Evolutionary conservation across 2,888 invertebrate species (phyloP).

Genomic region (Zygaena filipendulae): DNA sequence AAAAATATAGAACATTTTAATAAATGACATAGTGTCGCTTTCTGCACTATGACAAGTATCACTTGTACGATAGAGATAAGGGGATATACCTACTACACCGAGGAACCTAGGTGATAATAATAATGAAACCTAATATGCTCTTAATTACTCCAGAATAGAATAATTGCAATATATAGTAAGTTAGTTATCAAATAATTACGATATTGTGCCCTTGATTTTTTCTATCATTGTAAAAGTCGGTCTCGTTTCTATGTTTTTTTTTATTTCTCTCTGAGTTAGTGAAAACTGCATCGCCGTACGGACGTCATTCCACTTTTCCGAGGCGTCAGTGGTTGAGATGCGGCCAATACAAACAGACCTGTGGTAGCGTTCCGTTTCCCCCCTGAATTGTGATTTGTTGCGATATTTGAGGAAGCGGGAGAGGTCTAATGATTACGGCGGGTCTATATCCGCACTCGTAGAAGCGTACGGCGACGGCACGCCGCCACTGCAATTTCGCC

Average conservation of each 20-base stretch:
- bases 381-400: constrained; percentile 20
- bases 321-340: constrained; percentile 49
- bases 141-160: no score
- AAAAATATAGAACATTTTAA: no score
- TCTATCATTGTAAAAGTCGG: no score
- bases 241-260: constrained; percentile 2
- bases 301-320: constrained; percentile 67
- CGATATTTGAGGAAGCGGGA: constrained; percentile 22
- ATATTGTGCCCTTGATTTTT: no score
- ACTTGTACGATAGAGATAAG: no score
- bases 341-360: constrained; percentile 34
- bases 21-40: no score
- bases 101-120: no score
- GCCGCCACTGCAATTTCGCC: constrained; percentile 52
- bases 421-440: constrained; percentile 36
- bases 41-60: no score
- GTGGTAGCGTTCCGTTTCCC: constrained; percentile 21
- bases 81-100: no score
- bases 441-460: constrained; percentile 35
- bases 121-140: no score
- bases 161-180: no score
- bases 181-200: no score
- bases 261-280: constrained; percentile 20
- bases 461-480: constrained; percentile 41
- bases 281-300: constrained; percentile 56